Evolutionary conservation across 2,113 vertebrate species (phyloP).

Genomic region (Phycodurus eques): DNA sequence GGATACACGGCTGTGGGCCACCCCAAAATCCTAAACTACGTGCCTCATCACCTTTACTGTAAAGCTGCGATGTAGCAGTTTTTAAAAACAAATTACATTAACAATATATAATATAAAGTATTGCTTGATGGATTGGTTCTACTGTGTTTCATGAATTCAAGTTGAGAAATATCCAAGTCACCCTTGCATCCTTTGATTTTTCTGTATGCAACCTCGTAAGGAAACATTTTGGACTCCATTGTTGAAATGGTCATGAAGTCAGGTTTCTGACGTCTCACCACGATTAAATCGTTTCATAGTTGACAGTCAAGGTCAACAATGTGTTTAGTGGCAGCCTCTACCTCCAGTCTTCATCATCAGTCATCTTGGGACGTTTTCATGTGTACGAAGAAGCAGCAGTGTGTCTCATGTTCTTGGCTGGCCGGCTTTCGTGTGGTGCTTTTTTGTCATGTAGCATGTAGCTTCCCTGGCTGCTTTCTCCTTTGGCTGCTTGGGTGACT

Average conservation of each 20-base stretch:
- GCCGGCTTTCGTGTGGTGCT: slow-evolving; percentile 36
- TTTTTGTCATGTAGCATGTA: slow-evolving; percentile 42
- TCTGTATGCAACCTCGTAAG: too few relatives aligned
- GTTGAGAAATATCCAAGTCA: too few relatives aligned
- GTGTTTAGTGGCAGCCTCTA: slow-evolving; percentile 47
- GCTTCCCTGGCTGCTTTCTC: slow-evolving; percentile 25
- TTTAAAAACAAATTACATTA: too few relatives aligned
- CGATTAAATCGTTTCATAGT: background rate
- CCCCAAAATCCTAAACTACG: too few relatives aligned
- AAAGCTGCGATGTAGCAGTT: background rate
- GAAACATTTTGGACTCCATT: too few relatives aligned
- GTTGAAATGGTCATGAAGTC: too few relatives aligned
- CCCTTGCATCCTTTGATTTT: too few relatives aligned
- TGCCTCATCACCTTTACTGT: background rate
- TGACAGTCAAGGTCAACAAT: background rate
- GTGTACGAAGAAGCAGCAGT: background rate
- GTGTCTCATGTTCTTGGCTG: slow-evolving; percentile 15
- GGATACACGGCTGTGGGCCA: too few relatives aligned
- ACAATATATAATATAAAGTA: too few relatives aligned
- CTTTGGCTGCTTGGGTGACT: slow-evolving; percentile 32
- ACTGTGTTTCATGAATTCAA: too few relatives aligned
- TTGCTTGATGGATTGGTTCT: too few relatives aligned
- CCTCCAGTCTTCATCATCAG: slow-evolving; percentile 9
- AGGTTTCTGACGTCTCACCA: too few relatives aligned
- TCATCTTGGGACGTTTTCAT: background rate